Evolutionary conservation across 2,113 vertebrate genomes (phyloP).

Genomic region (Platichthys flesus): DNA sequence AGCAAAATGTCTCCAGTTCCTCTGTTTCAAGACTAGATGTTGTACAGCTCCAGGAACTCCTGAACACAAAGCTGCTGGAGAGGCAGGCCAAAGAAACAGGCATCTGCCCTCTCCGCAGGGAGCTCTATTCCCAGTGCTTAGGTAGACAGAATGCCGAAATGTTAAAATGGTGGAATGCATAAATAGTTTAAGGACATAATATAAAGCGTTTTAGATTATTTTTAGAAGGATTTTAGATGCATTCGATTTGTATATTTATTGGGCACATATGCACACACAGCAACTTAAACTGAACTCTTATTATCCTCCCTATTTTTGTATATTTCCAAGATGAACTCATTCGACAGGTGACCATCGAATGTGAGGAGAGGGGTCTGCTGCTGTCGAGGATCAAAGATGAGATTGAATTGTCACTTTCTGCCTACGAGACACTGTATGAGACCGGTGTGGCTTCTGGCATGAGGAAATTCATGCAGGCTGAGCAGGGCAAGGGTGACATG

Average conservation of each 20-base stretch:
- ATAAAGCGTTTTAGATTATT: not conserved
- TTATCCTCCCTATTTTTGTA: not conserved
- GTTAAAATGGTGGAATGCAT: not conserved
- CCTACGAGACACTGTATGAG: not conserved
- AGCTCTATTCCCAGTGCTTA: conserved; percentile 93
- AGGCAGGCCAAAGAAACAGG: conserved; percentile 90
- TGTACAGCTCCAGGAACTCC: conserved; percentile 86
- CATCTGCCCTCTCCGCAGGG: conserved; percentile 92
- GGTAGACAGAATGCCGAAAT: conserved; percentile 76
- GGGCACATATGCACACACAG: not conserved
- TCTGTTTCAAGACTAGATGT: conserved; percentile 91
- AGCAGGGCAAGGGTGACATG: not conserved
- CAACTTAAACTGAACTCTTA: not conserved
- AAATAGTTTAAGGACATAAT: not conserved
- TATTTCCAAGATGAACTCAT: not conserved
- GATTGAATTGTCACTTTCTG: not conserved
- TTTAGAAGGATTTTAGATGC: too few relatives aligned
- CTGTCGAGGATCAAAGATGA: not conserved
- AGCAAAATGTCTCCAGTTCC: conserved; percentile 88
- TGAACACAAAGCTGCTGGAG: conserved; percentile 88
- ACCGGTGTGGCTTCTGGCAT: not conserved
- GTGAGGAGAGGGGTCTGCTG: not conserved
- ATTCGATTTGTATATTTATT: not conserved
- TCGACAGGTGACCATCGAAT: not conserved
- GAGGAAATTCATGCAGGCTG: not conserved